Evolutionary conservation across 2,888 invertebrate genomes (phyloP), one percentile per base, ranked within the genome.

Genomic region (Enoplolaimus lenunculus): DNA sequence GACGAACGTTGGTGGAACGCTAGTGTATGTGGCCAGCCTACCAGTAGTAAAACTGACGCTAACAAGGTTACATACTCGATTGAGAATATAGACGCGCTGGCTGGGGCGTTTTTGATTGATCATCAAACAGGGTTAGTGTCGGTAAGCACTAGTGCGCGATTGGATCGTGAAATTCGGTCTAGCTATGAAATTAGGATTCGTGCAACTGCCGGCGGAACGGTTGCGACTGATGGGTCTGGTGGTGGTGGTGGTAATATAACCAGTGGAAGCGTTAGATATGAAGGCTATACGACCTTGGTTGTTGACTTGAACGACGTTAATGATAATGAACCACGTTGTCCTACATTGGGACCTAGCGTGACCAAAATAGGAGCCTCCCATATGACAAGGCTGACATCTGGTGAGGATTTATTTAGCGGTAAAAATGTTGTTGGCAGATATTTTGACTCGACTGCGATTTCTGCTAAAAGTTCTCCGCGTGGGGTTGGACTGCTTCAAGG

Each of bases 251-350:
- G 45, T 13, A 45, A 45, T 45, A 21, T 13, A 13, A 21, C 7
- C 45, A 21, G 7, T 7, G 45, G 45, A 13, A 21, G 7, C 7
- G 7, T 45, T 13, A 7, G 7, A 45, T 21, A 45, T 45, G 7
- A 7, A 7, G 45, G 45, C 7, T 45, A 45, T 45, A 21, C 45
- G 21, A 45, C 45, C 7, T 84, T 90, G 21, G 88, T 89, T 1
- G 87, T 93, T 68, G 88, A 87, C 1, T 87, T 93, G 2, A 83
- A 90, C 26, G 93, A 93, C 81, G 88, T 90, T 1, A 93, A 93
- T 34, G 72, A 72, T 62, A 72, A 72, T 34, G 29, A 70, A 1
- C 72, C 72, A 16, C 1, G 30, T 2, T 71, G 71, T 29, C 33
- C 45, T 45, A 45, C 7, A 21, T 13, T 7, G 7, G 45, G 21